These are phyloP conservation scores for Theodoxus fluviatilis DNA, from an alignment of 2,888 invertebrate genomes.

Conservation along the genomic window DNA sequence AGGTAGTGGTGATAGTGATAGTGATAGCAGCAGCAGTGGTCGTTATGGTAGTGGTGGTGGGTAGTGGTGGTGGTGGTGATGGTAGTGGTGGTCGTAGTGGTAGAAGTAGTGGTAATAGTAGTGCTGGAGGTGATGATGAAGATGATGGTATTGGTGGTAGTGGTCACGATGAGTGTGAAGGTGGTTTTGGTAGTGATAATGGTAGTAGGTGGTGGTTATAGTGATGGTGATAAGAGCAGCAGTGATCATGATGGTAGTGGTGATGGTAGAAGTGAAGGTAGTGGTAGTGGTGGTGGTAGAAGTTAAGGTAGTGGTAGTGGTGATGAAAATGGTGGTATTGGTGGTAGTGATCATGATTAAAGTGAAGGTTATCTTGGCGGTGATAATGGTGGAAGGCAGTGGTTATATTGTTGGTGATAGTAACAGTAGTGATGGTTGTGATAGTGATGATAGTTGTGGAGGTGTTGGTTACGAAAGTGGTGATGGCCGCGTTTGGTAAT, in stretches of 20 bases:
- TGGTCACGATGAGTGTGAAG: not conserved
- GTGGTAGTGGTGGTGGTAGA: not conserved
- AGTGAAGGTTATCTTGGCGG: not conserved
- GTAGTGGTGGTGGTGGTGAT: not conserved
- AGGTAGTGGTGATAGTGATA: not conserved
- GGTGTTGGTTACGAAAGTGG: too few species aligned
- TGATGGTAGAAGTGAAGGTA: too few species aligned
- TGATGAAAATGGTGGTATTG: not conserved
- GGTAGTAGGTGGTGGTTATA: too few species aligned
- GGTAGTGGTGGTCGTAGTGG: not conserved
- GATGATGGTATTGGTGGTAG: not conserved
- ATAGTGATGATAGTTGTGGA: not conserved
- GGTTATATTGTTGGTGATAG: not conserved
- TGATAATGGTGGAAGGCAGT: not conserved
- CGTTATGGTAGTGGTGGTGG: not conserved
- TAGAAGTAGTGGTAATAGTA: not conserved
- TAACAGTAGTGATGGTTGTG: not conserved
- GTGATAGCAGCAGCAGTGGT: not conserved
- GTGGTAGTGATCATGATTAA: not conserved
- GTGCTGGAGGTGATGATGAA: not conserved
- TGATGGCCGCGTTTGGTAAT: too few species aligned
- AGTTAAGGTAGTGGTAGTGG: not conserved
- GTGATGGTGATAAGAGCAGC: too few species aligned
- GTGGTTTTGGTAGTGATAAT: not conserved
- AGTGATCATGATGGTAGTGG: too few species aligned